Conservation (phyloP, 1,140 invertebrate genomes). For the Aphis craccivora region DNA sequence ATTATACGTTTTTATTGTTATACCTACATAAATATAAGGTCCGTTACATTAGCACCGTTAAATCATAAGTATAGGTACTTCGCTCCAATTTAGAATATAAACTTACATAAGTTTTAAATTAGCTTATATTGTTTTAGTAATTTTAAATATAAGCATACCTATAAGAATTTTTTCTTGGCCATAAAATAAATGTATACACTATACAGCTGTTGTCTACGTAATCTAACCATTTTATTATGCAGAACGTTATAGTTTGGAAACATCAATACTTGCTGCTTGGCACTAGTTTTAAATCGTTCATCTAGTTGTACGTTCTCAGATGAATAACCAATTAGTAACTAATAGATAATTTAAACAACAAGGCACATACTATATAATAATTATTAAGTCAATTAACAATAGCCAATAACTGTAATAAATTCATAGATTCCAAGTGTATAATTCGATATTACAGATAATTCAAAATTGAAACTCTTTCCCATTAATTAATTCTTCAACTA, state of each 20-base stretch:
- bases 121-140: too few species aligned
- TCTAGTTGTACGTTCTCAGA: not conserved
- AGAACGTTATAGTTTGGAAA: not conserved
- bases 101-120: not conserved
- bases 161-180: not conserved
- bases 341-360: not conserved
- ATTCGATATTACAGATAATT: not conserved
- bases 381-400: not conserved
- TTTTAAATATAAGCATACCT: not conserved
- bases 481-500: not conserved
- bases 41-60: not conserved
- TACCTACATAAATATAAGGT: not conserved
- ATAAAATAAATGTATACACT: not conserved
- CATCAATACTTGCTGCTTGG: not conserved
- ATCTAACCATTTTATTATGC: not conserved
- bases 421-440: not conserved
- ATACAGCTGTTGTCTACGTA: not conserved
- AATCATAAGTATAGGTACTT: not conserved
- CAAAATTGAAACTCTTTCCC: not conserved
- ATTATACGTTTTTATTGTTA: not conserved
- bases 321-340: not conserved
- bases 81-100: not conserved
- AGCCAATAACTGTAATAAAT: not conserved
- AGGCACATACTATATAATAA: not conserved
- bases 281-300: not conserved